Conservation (phyloP, 2,113 vertebrate genomes). For the Dicerorhinus sumatrensis region DNA sequence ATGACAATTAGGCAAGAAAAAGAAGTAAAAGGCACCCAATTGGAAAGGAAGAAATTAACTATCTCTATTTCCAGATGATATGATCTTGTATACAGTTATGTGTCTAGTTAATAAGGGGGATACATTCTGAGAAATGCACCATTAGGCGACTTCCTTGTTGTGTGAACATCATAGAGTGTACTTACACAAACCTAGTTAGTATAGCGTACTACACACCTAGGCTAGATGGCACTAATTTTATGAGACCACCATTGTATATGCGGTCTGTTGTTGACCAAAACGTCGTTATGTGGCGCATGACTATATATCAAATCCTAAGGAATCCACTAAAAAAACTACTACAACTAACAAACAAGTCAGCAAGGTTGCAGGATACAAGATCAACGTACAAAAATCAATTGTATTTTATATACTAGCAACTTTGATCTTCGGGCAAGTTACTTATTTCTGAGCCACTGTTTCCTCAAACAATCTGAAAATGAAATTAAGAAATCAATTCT, state of each 20-base stretch:
- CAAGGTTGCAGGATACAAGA: neutral
- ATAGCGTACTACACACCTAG: no score
- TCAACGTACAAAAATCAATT: conserved; percentile 5
- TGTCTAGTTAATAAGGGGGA: no score
- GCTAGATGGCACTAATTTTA: no score
- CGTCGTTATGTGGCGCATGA: no score
- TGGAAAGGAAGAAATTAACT: neutral
- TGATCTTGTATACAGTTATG: neutral
- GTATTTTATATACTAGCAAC: neutral
- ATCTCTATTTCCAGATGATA: neutral
- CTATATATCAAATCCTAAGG: neutral
- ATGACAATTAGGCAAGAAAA: neutral
- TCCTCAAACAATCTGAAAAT: neutral
- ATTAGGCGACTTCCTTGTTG: no score
- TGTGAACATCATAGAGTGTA: no score
- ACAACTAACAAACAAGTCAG: neutral
- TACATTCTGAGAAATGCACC: no score
- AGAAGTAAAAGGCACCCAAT: neutral
- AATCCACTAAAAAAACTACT: neutral
- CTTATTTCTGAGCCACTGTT: neutral
- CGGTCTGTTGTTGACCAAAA: no score
- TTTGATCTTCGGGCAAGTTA: neutral
- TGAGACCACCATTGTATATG: no score
- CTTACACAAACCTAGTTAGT: no score
- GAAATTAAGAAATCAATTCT: neutral